Evolutionary conservation across 2,888 invertebrate species (phyloP).

Genomic region (Callyntrura sp.): DNA sequence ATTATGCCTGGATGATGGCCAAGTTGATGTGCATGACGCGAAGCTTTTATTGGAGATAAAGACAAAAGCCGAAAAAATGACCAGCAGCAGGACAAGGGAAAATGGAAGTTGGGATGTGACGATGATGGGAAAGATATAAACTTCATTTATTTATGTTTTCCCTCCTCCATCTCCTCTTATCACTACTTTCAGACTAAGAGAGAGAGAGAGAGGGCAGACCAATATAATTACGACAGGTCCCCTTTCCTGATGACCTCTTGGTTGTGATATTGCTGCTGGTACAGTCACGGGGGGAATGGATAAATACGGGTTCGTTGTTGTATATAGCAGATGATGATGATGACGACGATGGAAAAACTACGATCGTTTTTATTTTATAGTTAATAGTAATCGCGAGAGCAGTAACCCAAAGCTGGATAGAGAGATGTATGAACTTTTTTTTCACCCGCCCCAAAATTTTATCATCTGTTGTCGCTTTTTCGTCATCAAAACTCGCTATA

Average conservation of each 20-base stretch:
- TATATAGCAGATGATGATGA: background rate
- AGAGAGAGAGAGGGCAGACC: too few relatives aligned
- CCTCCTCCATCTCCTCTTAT: too few relatives aligned
- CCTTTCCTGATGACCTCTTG: too few relatives aligned
- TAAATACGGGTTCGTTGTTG: too few relatives aligned
- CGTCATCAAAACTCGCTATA: too few relatives aligned
- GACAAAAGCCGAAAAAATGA: constrained; percentile 17
- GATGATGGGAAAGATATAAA: background rate
- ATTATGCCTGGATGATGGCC: background rate
- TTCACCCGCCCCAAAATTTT: too few relatives aligned
- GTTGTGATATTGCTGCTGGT: too few relatives aligned
- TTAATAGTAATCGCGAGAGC: constrained; percentile 14
- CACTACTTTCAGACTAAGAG: too few relatives aligned
- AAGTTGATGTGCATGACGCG: background rate
- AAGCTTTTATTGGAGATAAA: constrained; percentile 10
- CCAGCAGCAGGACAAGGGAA: background rate
- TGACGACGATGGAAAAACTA: background rate
- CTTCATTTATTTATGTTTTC: constrained; percentile 7
- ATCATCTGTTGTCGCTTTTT: too few relatives aligned
- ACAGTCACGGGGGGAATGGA: too few relatives aligned
- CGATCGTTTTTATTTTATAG: constrained; percentile 33
- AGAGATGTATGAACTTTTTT: background rate
- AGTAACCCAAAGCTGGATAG: background rate
- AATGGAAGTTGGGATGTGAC: background rate
- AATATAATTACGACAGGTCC: too few relatives aligned